A percentile compares a stretch with the other conserved stretches of the same genome.
phyloP scores from a whole-genome alignment of 2,113 vertebrate genomes.

The Chaetorhynchus papuensis region DNA sequence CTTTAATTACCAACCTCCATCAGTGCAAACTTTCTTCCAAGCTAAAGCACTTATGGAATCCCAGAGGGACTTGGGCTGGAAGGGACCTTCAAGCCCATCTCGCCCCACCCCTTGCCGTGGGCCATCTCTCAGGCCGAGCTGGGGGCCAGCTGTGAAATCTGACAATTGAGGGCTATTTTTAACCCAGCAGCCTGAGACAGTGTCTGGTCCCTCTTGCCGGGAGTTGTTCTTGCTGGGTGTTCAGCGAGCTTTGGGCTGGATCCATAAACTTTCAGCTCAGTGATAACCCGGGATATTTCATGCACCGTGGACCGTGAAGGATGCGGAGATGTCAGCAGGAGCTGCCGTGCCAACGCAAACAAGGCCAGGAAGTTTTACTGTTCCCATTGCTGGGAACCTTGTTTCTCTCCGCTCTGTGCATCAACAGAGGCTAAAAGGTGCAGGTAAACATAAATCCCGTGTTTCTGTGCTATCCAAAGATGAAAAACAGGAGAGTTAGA shows the following conservation, averaged over 20 bases:
- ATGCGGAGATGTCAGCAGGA: not conserved
- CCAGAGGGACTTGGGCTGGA: not conserved
- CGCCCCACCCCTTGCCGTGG: rapidly evolving
- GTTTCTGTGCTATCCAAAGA: not conserved
- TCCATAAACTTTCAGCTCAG: not conserved
- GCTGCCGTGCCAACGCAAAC: not conserved
- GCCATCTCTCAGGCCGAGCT: not conserved
- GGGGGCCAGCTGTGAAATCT: not conserved
- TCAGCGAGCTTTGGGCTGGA: not conserved
- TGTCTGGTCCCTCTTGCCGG: not conserved
- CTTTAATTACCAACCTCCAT: not conserved
- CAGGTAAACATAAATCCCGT: not conserved
- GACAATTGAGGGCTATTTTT: not conserved
- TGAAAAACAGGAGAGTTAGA: not conserved
- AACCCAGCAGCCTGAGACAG: not conserved
- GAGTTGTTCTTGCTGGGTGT: constrained; percentile 11
- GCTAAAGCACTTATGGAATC: not conserved
- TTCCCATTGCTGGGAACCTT: not conserved
- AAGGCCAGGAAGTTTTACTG: not conserved
- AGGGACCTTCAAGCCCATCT: not conserved
- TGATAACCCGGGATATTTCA: constrained; percentile 26
- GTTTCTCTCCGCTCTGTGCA: not conserved
- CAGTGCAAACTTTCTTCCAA: not conserved
- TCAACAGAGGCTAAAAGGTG: not conserved
- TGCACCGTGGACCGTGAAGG: not conserved